Percentiles rank a stretch among this genome's conserved stretches.
Conservation (phyloP, 37 sponge, comb jelly and placozoan genomes). For the Axinella damicornis region DNA sequence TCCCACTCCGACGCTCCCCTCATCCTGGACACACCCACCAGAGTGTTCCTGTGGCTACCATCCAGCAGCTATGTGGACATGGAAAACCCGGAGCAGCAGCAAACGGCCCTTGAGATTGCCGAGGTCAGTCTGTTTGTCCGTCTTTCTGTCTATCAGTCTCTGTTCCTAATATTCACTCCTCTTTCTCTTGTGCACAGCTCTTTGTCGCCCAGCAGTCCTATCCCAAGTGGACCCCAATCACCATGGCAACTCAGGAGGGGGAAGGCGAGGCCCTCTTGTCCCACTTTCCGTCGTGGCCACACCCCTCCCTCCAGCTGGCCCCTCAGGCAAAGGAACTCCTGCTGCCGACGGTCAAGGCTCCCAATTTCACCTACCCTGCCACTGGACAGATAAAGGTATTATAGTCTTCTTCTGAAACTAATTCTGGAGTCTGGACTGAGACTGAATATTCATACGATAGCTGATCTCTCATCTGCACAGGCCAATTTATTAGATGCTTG, state of each 20-base stretch:
- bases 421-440: too few species aligned
- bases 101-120: not conserved
- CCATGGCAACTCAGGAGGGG: conserved; percentile 58
- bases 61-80: not conserved
- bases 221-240: conserved; percentile 60
- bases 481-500: too few species aligned
- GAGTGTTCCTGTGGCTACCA: conserved; percentile 59
- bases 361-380: conserved; percentile 16
- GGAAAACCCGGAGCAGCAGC: not conserved
- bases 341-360: conserved; percentile 13
- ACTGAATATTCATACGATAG: too few species aligned
- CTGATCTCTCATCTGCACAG: too few species aligned
- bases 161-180: too few species aligned
- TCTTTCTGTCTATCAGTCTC: too few species aligned
- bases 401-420: too few species aligned
- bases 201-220: conserved; percentile 26
- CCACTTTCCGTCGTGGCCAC: conserved; percentile 61
- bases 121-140: not conserved
- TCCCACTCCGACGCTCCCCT: conserved; percentile 7
- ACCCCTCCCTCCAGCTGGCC: conserved; percentile 23
- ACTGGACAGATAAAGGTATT: conserved; percentile 54
- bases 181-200: conserved; percentile 1
- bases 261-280: conserved; percentile 39
- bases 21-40: conserved; percentile 57
- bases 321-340: conserved; percentile 18